A percentile compares a stretch with the other conserved stretches of the same genome.
Evolutionary conservation across 2,888 invertebrate genomes (phyloP).

Genomic region (Phyto melanocephala): DNA sequence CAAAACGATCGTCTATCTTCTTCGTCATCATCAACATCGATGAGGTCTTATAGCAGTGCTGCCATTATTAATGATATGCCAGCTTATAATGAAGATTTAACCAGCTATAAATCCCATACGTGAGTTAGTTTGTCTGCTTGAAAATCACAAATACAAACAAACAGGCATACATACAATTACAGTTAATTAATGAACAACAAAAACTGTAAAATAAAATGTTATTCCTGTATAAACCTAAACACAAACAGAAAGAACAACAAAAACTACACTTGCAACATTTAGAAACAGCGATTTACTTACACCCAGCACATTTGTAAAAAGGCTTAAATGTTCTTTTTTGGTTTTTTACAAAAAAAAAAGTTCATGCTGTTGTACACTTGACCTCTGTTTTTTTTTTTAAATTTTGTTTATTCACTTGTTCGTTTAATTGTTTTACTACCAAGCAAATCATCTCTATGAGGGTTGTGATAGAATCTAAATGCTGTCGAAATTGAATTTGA

Average conservation of each 20-base stretch:
- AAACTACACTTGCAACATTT: constrained; percentile 4
- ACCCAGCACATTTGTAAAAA: constrained; percentile 44
- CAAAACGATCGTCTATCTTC: constrained; percentile 39
- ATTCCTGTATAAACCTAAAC: constrained; percentile 22
- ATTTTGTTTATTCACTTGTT: too few species aligned
- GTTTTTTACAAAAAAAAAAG: too few species aligned
- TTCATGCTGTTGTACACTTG: constrained; percentile 15
- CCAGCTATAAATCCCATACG: constrained; percentile 77
- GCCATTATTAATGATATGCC: constrained; percentile 65
- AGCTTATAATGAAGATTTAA: constrained; percentile 72
- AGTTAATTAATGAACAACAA: background rate
- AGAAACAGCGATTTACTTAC: constrained; percentile 20
- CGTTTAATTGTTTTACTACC: constrained; percentile 19
- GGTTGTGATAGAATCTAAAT: too few species aligned
- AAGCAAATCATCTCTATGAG: background rate
- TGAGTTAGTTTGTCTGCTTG: constrained; percentile 72
- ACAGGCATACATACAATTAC: background rate
- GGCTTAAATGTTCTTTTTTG: constrained; percentile 1
- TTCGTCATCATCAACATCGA: constrained; percentile 68
- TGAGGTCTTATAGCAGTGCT: constrained; percentile 68
- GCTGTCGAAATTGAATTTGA: too few species aligned
- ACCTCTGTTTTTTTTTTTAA: too few species aligned
- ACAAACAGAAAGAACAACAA: background rate
- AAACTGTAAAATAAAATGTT: background rate
- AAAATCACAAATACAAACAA: too few species aligned